Conservation (phyloP, 2,113 vertebrate genomes). For the Hippocampus barbouri region DNA sequence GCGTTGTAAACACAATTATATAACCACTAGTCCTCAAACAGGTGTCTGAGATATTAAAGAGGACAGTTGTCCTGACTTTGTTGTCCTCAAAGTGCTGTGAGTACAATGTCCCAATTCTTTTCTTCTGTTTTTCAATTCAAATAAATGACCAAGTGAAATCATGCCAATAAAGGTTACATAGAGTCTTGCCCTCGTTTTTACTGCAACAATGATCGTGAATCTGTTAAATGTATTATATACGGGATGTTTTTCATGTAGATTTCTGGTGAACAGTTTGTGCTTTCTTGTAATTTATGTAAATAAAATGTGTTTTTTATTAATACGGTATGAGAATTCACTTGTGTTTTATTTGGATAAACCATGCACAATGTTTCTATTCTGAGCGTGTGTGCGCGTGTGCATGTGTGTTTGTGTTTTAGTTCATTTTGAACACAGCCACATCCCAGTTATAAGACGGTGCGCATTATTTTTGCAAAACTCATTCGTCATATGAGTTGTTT, state of each 20-base stretch:
- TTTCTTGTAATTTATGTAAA: constrained; percentile 87
- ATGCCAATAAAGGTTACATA: constrained; percentile 62
- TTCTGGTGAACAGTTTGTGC: constrained; percentile 79
- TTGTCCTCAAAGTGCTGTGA: constrained; percentile 77
- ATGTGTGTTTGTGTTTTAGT: not conserved
- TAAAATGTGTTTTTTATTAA: constrained; percentile 83
- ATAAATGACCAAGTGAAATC: constrained; percentile 62
- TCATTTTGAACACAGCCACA: no score
- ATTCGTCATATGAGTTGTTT: no score
- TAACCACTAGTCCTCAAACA: constrained; percentile 70
- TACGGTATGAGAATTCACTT: constrained; percentile 36
- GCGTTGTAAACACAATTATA: constrained; percentile 64
- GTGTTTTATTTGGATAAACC: not conserved
- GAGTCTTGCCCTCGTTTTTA: constrained; percentile 66
- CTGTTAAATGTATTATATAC: constrained; percentile 77
- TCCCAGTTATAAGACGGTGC: no score
- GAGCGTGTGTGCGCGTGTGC: no score
- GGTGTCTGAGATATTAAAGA: constrained; percentile 70
- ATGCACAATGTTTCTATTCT: not conserved
- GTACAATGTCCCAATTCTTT: constrained; percentile 71
- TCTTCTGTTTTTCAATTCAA: constrained; percentile 66
- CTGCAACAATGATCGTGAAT: constrained; percentile 68
- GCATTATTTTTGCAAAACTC: no score
- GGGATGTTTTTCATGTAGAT: constrained; percentile 77
- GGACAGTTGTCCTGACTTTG: constrained; percentile 66